Evolutionary conservation across 2,113 vertebrate species (phyloP).

Genomic region (Passer montanus): DNA sequence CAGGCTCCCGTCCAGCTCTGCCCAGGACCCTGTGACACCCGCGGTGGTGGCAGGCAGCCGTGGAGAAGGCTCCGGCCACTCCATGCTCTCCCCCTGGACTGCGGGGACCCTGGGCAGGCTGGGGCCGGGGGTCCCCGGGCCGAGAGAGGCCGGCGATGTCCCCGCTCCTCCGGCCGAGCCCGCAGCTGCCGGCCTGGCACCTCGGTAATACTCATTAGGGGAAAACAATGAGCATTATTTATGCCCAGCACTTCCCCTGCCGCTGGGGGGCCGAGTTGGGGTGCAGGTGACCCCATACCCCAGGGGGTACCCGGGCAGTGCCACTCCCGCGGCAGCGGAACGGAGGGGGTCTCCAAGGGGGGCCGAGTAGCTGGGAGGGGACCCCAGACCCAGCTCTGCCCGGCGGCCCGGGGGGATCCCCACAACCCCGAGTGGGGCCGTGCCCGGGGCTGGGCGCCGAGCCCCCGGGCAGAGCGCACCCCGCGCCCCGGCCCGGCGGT

Average conservation of each 20-base stretch:
- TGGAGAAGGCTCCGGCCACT: background rate
- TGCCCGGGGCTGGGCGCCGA: background rate
- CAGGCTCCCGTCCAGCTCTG: background rate
- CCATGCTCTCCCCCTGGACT: fast-evolving
- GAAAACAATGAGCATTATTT: conserved; percentile 60
- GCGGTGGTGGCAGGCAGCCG: background rate
- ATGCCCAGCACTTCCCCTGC: background rate
- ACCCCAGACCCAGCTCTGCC: background rate
- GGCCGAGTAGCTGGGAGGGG: background rate
- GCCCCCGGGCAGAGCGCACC: background rate
- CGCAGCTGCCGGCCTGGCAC: conserved; percentile 48
- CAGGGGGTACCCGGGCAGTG: background rate
- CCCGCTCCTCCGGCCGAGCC: background rate
- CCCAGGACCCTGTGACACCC: background rate
- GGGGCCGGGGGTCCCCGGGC: background rate
- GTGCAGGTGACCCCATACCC: conserved; percentile 17
- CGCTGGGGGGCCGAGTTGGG: background rate
- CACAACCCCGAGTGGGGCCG: background rate
- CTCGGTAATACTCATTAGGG: conserved; percentile 50
- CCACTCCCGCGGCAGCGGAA: background rate
- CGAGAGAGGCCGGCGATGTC: background rate
- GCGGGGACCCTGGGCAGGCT: background rate
- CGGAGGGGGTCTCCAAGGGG: background rate
- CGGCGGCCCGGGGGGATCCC: background rate
- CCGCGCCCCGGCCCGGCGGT: background rate